These are phyloP conservation scores for Myripristis jacobus DNA, from an alignment of 2,797 vertebrate genomes.

Conservation along the genomic window DNA sequence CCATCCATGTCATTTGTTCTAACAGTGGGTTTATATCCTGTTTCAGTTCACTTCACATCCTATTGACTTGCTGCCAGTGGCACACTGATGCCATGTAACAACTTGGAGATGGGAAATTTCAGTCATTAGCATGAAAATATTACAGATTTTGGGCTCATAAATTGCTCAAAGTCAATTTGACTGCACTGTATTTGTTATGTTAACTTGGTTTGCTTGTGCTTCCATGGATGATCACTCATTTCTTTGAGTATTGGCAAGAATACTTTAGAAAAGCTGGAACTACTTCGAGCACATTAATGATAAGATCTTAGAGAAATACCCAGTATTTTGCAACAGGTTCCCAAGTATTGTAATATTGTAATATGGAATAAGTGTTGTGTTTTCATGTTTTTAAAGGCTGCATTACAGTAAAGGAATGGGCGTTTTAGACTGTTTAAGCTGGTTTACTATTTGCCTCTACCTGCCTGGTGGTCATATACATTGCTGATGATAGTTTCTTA, in stretches of 20 bases:
- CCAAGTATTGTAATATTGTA: too few relatives aligned
- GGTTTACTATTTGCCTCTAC: too few relatives aligned
- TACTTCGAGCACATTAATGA: not conserved
- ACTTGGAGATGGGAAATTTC: constrained; percentile 12
- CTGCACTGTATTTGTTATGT: constrained; percentile 9
- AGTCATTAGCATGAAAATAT: constrained; percentile 20
- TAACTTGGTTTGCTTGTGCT: constrained; percentile 12
- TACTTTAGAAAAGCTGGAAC: constrained; percentile 13
- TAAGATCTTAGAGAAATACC: not conserved
- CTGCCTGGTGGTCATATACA: too few relatives aligned
- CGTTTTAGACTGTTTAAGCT: too few relatives aligned
- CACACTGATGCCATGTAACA: constrained; percentile 15
- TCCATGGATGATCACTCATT: constrained; percentile 25
- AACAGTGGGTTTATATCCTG: constrained; percentile 36
- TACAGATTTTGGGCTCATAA: constrained; percentile 9
- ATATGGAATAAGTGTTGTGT: too few relatives aligned
- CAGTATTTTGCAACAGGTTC: too few relatives aligned
- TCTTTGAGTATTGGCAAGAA: constrained; percentile 4
- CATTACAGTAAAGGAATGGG: too few relatives aligned
- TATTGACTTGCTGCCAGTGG: constrained; percentile 28
- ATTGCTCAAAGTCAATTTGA: not conserved
- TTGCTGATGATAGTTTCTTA: too few relatives aligned
- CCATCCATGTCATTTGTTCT: constrained; percentile 56
- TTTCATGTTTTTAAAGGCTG: too few relatives aligned
- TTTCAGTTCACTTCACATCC: constrained; percentile 29